These are phyloP conservation scores for Melanaphis sacchari DNA, from an alignment of 1,140 invertebrate species.

Conservation along the genomic window DNA sequence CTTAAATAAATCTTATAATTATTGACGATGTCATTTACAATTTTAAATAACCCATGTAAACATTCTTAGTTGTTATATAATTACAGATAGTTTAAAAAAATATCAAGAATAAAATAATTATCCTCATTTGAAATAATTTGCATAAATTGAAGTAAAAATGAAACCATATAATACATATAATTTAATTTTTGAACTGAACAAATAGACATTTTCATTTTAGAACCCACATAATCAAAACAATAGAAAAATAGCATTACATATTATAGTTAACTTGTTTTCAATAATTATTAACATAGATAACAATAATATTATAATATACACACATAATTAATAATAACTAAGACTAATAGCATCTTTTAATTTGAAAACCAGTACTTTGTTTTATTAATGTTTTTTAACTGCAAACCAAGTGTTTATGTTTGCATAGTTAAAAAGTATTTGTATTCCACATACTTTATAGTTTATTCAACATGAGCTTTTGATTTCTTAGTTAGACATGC, in stretches of 20 bases:
- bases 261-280: not conserved
- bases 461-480: conserved; percentile 29
- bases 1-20: no score
- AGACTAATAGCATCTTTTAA: conserved; percentile 51
- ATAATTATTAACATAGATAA: not conserved
- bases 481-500: not conserved
- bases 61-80: not conserved
- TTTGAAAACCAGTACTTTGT: conserved; percentile 55
- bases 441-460: not conserved
- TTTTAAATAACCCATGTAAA: no score
- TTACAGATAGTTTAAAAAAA: not conserved
- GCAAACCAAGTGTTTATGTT: not conserved
- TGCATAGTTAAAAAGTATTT: not conserved
- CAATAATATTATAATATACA: not conserved
- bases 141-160: no score
- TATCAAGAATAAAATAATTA: not conserved
- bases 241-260: not conserved
- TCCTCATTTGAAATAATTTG: no score
- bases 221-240: not conserved
- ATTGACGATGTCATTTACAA: no score
- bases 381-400: not conserved
- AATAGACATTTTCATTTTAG: not conserved
- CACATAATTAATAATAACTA: conserved; percentile 22
- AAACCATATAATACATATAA: not conserved
- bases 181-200: not conserved